A percentile compares a stretch with the other conserved stretches of the same genome.
Evolutionary conservation across 2,888 invertebrate genomes (phyloP).

Genomic region (Acrobasis consociella): DNA sequence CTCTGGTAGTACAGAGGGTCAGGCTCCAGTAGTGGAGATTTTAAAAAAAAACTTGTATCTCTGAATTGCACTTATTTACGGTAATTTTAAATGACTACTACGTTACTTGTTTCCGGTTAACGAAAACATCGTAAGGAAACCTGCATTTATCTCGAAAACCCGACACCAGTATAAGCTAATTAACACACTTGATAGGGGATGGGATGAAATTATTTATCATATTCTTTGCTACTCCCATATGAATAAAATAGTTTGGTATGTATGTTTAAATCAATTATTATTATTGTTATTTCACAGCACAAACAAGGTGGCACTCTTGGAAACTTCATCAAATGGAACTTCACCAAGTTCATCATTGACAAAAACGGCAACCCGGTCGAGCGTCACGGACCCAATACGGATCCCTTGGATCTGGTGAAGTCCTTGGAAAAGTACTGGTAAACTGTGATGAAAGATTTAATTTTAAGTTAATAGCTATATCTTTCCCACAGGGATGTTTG

Average conservation of each 20-base stretch:
- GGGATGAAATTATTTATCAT: no score
- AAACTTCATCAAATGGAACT: slow-evolving; percentile 93
- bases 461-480: slow-evolving; percentile 5
- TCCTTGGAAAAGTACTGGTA: slow-evolving; percentile 83
- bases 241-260: neutral
- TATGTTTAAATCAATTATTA: neutral
- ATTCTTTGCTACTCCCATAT: neutral
- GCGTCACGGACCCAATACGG: slow-evolving; percentile 84
- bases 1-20: neutral
- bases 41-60: no score
- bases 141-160: no score
- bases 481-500: neutral
- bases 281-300: slow-evolving; percentile 46
- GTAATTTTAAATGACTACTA: no score
- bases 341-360: slow-evolving; percentile 91
- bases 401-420: slow-evolving; percentile 76
- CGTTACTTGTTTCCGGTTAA: no score
- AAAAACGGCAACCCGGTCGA: slow-evolving; percentile 87
- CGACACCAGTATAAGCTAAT: no score
- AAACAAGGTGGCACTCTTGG: slow-evolving; percentile 82
- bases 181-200: no score
- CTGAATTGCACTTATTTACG: no score
- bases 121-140: no score
- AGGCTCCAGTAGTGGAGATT: no score
- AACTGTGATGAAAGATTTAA: slow-evolving; percentile 31